Percentiles rank a stretch among this genome's conserved stretches.
Evolutionary conservation across 1,140 invertebrate species (phyloP).

Genomic region (Teleogryllus occipitalis): DNA sequence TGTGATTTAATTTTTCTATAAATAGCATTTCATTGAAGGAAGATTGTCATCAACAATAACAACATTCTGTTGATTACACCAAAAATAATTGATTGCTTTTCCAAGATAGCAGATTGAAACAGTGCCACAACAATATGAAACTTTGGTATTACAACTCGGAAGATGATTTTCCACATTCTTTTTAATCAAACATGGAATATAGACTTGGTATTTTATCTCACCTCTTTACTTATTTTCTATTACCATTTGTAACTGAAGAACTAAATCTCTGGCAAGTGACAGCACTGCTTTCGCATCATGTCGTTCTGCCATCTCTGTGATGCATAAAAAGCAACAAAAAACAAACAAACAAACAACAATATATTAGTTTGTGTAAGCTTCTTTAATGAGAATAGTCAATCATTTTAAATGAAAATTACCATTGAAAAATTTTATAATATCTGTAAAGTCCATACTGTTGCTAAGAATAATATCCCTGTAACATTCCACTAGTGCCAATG

Average conservation of each 20-base stretch:
- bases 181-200: not conserved
- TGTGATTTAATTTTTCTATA: too few species aligned
- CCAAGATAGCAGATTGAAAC: not conserved
- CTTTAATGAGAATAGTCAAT: not conserved
- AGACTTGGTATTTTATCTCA: not conserved
- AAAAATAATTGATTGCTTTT: not conserved
- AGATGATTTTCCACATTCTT: not conserved
- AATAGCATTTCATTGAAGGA: not conserved
- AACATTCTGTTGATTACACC: not conserved
- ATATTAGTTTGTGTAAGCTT: not conserved
- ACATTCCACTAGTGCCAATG: constrained; percentile 81
- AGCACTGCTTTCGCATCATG: constrained; percentile 80
- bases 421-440: constrained; percentile 97
- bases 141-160: not conserved
- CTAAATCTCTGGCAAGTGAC: constrained; percentile 69
- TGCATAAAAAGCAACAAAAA: constrained; percentile 28
- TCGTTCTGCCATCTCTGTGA: constrained; percentile 89
- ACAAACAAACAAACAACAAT: constrained; percentile 11
- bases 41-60: not conserved
- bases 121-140: not conserved
- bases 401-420: constrained; percentile 47
- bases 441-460: constrained; percentile 95
- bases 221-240: constrained; percentile 73
- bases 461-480: constrained; percentile 90
- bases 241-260: constrained; percentile 77